Evolutionary conservation across 2,113 vertebrate species (phyloP).

Genomic region (Etheostoma cragini): DNA sequence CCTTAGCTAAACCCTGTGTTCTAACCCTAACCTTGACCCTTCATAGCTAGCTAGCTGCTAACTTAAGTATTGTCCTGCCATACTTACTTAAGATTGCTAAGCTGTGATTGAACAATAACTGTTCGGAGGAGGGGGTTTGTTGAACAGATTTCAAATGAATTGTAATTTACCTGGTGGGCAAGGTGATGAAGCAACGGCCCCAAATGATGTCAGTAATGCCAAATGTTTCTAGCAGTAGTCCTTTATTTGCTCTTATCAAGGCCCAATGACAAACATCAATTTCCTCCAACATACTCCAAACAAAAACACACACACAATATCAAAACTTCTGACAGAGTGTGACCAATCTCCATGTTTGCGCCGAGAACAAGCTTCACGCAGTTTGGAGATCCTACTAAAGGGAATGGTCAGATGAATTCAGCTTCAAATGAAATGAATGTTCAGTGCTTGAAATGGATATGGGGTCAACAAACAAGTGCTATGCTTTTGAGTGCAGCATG

Average conservation of each 20-base stretch:
- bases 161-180: background rate
- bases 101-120: background rate
- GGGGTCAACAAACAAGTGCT: slow-evolving; percentile 69
- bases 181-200: background rate
- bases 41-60: too few species aligned
- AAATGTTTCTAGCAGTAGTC: background rate
- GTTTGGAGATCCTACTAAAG: slow-evolving; percentile 20
- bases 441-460: slow-evolving; percentile 52
- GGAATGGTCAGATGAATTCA: slow-evolving; percentile 39
- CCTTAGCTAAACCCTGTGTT: too few species aligned
- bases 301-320: background rate
- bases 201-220: background rate
- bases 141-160: background rate
- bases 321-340: slow-evolving; percentile 22
- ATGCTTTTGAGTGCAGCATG: slow-evolving; percentile 72
- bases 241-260: background rate
- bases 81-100: background rate
- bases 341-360: slow-evolving; percentile 22
- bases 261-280: background rate
- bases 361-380: slow-evolving; percentile 8
- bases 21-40: too few species aligned
- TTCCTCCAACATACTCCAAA: background rate
- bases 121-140: background rate
- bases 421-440: slow-evolving; percentile 43
- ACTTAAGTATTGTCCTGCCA: background rate